Base-by-base conservation (phyloP, 2,113 vertebrate species). In the Asarcornis scutulata region DNA sequence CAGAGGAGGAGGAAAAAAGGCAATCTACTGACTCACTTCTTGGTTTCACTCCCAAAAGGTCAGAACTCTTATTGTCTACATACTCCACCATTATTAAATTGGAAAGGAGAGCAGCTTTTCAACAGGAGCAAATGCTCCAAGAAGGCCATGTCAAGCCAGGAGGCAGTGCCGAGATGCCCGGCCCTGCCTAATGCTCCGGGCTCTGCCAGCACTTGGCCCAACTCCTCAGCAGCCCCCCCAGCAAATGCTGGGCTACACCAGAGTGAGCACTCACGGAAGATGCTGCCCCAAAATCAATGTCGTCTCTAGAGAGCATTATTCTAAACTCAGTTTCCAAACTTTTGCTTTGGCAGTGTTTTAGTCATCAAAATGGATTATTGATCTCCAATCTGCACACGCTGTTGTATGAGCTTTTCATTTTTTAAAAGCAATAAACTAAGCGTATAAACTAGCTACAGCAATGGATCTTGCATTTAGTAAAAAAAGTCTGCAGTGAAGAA, bases 1-100 rank as follows among this genome's bases (percentile, higher is more conserved):
- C 78, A 92, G 80, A 94, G 36, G 81, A 96, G 44, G 66, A 46
- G n/a, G n/a, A 44, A 73, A 77, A 26, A 71, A 52, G 22, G 27
- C 46, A 73, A 75, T 46, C 29, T 92, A 71, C 50, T 60, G 56
- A 92, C 74, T 94, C 53, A 11, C 38, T 56, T 52, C 44, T 77
- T 88, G 29, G 31, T 69, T 90, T 71, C 21, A 58, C 50, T 81
- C 50, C 26, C n/a, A 34, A 80, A 60, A 86, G n/a, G 13, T 82
- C 17, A 59, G 69, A 91, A 83, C 46, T 31, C 38, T 80, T 66
- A 31, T 42, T 52, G 63, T 89, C 72, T 67, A 60, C n/a, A 34
- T 12, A 55, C 8, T 82, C 15, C 40, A 56, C 13, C 20, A 3
- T 13, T 14, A 76, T 38, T 38, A 66, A 38, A 69, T 93, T 68